Conservation (phyloP, 2,797 vertebrate genomes). For the Dallia pectoralis region DNA sequence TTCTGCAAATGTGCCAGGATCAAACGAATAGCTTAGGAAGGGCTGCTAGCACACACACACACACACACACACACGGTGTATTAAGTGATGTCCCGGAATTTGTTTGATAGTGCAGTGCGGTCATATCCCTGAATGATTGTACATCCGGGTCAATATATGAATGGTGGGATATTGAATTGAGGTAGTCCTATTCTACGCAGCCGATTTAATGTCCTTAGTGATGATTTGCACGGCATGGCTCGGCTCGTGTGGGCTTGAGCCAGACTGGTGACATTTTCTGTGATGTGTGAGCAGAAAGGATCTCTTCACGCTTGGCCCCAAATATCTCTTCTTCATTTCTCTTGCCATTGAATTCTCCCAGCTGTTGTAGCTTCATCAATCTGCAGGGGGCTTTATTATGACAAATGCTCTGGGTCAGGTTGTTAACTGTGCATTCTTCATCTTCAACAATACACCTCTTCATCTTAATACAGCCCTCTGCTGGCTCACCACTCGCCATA, state of each 20-base stretch:
- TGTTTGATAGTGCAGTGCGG: background rate
- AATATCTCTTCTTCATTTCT: constrained; percentile 44
- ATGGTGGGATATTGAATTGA: constrained; percentile 27
- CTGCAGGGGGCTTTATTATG: constrained; percentile 55
- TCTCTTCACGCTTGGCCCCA: background rate
- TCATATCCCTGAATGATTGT: constrained; percentile 11
- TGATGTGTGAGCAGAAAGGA: constrained; percentile 23
- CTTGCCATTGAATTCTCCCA: constrained; percentile 60
- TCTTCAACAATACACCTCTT: constrained; percentile 51
- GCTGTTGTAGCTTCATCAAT: constrained; percentile 62
- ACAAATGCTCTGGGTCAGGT: constrained; percentile 57
- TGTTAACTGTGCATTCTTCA: constrained; percentile 62
- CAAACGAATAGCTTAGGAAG: constrained; percentile 19
- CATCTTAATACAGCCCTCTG: constrained; percentile 43
- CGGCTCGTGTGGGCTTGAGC: constrained; percentile 43
- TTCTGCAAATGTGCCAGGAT: constrained; percentile 26
- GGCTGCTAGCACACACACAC: background rate
- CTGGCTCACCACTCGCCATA: constrained; percentile 27
- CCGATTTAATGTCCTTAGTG: constrained; percentile 41
- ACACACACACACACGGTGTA: too few species aligned
- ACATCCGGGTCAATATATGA: constrained; percentile 13
- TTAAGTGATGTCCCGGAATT: background rate
- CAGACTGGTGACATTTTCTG: constrained; percentile 43
- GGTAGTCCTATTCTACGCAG: constrained; percentile 18
- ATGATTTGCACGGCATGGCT: constrained; percentile 30